Conservation (phyloP, 2,888 invertebrate genomes). For the Agriopis leucophaearia region DNA sequence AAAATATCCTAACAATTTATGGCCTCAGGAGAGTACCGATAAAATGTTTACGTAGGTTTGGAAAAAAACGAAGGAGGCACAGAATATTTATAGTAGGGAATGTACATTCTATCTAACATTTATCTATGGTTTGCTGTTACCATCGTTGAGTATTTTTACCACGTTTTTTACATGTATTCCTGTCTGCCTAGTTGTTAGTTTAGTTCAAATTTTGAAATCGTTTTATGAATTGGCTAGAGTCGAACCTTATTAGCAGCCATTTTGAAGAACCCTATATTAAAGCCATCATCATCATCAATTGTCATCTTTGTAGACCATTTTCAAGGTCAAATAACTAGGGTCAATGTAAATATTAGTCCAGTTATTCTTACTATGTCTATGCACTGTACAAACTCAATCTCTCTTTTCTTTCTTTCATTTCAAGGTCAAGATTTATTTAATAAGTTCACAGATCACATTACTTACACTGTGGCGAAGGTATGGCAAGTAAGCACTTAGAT, state of each 20-base stretch:
- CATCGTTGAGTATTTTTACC: neutral
- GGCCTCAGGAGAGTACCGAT: constrained; percentile 29
- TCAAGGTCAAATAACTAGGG: no score
- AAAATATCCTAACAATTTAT: constrained; percentile 40
- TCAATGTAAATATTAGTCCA: no score
- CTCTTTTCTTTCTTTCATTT: neutral
- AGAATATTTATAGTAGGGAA: constrained; percentile 2
- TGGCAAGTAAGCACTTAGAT: constrained; percentile 48
- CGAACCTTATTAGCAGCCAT: no score
- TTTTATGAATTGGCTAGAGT: no score
- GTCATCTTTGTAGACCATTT: no score
- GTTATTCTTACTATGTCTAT: no score
- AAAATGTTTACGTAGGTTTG: constrained; percentile 32
- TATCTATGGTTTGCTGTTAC: neutral
- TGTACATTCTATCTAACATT: neutral
- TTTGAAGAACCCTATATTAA: no score
- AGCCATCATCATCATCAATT: no score
- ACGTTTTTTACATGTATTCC: neutral
- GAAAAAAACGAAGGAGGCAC: constrained; percentile 14
- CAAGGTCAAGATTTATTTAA: constrained; percentile 9
- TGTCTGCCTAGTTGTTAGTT: no score
- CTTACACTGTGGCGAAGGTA: constrained; percentile 33
- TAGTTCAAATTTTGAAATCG: no score
- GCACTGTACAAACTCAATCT: no score
- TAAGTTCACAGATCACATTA: constrained; percentile 1